A percentile compares a stretch with the other conserved stretches of the same genome.
These are phyloP conservation scores for Eristalis tenax DNA, from an alignment of 2,888 invertebrate species.

Conservation along the genomic window DNA sequence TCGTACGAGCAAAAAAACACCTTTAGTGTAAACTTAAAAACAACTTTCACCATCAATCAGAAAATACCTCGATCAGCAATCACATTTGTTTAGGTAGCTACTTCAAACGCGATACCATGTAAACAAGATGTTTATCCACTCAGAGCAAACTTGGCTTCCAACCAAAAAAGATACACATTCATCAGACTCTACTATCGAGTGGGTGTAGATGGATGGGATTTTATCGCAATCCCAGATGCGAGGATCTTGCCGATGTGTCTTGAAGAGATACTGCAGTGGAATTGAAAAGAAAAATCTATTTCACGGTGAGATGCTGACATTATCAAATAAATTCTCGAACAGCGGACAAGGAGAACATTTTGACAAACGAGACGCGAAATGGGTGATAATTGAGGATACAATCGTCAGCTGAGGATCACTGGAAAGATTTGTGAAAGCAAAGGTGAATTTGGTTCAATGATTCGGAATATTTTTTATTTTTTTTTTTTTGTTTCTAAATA, in stretches of 20 bases:
- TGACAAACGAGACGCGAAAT: background rate
- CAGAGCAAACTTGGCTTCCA: background rate
- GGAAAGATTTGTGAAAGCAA: background rate
- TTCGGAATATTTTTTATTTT: background rate
- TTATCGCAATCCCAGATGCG: background rate
- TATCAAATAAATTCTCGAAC: background rate
- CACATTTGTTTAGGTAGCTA: background rate
- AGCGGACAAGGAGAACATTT: background rate
- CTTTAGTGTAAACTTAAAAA: background rate
- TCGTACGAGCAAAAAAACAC: too few relatives aligned
- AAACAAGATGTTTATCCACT: background rate
- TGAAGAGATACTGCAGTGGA: background rate
- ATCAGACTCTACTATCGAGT: background rate
- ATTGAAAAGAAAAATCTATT: background rate
- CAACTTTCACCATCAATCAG: background rate
- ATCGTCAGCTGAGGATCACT: background rate
- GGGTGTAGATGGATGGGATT: background rate
- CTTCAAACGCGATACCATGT: background rate
- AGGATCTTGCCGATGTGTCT: background rate
- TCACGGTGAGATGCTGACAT: background rate
- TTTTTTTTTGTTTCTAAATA: background rate
- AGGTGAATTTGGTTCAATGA: background rate
- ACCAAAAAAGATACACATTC: background rate
- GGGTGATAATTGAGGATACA: background rate
- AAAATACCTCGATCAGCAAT: background rate